Percentiles rank a stretch among this genome's conserved stretches.
Evolutionary conservation across 2,113 vertebrate genomes (phyloP).

Genomic region (Halichoeres trimaculatus): DNA sequence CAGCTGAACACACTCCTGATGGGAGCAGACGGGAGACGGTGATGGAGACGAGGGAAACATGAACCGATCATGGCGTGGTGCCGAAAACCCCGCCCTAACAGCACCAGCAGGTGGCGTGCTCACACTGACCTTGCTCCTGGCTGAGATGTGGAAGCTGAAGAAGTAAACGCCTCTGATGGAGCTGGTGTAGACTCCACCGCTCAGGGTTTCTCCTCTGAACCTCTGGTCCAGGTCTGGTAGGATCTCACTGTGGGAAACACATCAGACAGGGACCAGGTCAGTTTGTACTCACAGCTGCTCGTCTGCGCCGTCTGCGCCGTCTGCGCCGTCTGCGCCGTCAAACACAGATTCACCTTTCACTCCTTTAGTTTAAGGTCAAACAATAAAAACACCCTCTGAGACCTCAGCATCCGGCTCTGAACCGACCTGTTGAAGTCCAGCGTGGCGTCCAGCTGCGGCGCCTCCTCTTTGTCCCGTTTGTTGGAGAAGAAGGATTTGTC

Average conservation of each 20-base stretch:
- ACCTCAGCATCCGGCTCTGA: no score
- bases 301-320: no score
- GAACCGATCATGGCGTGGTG: no score
- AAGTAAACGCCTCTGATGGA: conserved; percentile 54
- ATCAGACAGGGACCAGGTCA: neutral
- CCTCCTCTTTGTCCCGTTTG: fast-evolving
- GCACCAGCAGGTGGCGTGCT: no score
- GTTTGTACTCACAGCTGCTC: neutral
- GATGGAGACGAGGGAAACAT: no score
- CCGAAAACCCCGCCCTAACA: no score
- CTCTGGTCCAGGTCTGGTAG: neutral
- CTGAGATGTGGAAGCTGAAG: conserved; percentile 72
- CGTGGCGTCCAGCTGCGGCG: neutral
- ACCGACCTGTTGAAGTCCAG: conserved; percentile 58
- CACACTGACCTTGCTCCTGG: conserved; percentile 54
- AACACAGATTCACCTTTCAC: no score
- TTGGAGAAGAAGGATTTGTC: conserved; percentile 56
- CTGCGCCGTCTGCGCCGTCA: no score
- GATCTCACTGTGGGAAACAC: conserved; percentile 32
- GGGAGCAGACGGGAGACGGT: fast-evolving
- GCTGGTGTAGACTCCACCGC: conserved; percentile 31
- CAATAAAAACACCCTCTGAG: no score
- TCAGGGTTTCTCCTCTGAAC: conserved; percentile 4
- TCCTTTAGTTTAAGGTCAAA: no score
- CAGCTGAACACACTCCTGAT: conserved; percentile 66